A percentile compares a stretch with the other conserved stretches of the same genome.
Conservation (phyloP, 2,888 invertebrate species). For the Athalia cordata region DNA sequence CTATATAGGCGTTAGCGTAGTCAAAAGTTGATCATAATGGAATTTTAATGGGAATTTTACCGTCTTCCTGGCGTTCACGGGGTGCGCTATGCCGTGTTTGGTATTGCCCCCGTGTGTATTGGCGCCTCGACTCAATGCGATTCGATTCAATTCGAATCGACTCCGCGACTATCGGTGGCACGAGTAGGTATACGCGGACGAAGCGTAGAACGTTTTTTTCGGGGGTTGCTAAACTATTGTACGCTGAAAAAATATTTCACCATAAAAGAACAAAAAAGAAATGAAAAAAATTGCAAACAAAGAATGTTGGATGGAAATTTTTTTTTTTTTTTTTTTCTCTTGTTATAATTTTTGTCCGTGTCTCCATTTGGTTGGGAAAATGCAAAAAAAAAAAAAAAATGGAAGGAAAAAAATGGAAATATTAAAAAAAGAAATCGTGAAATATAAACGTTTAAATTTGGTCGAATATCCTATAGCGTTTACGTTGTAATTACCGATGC, state of each 20-base stretch:
- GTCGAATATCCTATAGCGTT: not conserved
- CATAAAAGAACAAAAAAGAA: constrained; percentile 1
- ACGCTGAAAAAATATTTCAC: constrained; percentile 34
- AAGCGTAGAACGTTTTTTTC: no score
- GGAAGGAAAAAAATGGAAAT: constrained; percentile 40
- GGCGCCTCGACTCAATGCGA: constrained; percentile 1
- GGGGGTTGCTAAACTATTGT: constrained; percentile 38
- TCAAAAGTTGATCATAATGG: constrained; percentile 63
- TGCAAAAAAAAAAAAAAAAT: constrained; percentile 41
- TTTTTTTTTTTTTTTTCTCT: constrained; percentile 20
- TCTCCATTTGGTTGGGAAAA: constrained; percentile 26
- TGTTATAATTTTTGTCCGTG: constrained; percentile 49
- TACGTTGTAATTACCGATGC: constrained; percentile 40
- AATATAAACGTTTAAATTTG: not conserved
- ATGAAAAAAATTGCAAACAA: constrained; percentile 20
- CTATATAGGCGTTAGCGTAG: constrained; percentile 48
- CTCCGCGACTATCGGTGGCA: no score
- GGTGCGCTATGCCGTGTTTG: constrained; percentile 27
- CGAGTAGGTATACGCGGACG: no score
- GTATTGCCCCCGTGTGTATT: constrained; percentile 60
- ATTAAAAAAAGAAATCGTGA: not conserved
- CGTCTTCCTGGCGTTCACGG: constrained; percentile 51
- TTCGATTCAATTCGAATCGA: not conserved
- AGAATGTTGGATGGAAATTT: constrained; percentile 49
- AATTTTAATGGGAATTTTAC: constrained; percentile 67